Evolutionary conservation across 2,888 invertebrate species (phyloP).

Genomic region (Matsumyia berberina): DNA sequence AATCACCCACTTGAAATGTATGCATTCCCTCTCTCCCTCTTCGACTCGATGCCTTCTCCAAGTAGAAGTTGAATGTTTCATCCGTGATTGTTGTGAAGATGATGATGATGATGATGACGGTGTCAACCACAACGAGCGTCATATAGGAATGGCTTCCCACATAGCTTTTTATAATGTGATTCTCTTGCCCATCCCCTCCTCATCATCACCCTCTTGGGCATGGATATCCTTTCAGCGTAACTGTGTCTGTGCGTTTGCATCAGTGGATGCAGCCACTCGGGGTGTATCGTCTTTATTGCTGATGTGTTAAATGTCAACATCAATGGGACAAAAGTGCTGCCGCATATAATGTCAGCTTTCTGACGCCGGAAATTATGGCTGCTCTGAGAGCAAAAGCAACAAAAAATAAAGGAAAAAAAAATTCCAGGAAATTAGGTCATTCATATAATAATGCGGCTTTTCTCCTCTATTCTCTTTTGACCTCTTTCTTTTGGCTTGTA

Average conservation of each 20-base stretch:
- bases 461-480: constrained; percentile 50
- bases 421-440: constrained; percentile 63
- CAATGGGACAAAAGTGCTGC: constrained; percentile 68
- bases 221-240: constrained; percentile 32
- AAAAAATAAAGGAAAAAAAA: constrained; percentile 23
- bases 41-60: constrained; percentile 5
- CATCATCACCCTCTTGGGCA: background rate
- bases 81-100: constrained; percentile 40
- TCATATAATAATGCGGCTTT: constrained; percentile 64
- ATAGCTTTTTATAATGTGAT: background rate
- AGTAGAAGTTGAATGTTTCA: constrained; percentile 35
- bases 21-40: too few relatives aligned
- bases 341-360: constrained; percentile 57
- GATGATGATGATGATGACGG: constrained; percentile 27
- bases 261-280: constrained; percentile 54
- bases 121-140: constrained; percentile 11
- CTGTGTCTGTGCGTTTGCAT: constrained; percentile 22
- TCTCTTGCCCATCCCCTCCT: background rate
- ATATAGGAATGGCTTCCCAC: constrained; percentile 26
- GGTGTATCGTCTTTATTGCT: constrained; percentile 68
- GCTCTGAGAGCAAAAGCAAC: constrained; percentile 4
- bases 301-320: constrained; percentile 76
- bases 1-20: constrained; percentile 34
- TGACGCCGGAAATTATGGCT: constrained; percentile 68
- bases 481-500: constrained; percentile 52